Evolutionary conservation across 2,888 invertebrate genomes (phyloP).

Genomic region (Danaus chrysippus): DNA sequence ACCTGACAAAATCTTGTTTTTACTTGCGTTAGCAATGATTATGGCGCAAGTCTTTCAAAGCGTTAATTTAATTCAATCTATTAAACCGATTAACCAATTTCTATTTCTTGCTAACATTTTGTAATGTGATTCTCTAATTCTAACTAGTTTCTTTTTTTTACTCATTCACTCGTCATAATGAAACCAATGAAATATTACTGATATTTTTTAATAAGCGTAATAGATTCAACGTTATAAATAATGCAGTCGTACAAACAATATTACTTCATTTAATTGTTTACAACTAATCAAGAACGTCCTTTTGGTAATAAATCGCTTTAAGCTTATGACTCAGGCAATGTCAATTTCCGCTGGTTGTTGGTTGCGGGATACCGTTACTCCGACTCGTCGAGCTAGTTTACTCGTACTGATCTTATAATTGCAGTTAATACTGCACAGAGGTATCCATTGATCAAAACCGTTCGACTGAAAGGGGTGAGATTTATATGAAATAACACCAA

Average conservation of each 20-base stretch:
- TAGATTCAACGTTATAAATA: neutral
- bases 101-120: neutral
- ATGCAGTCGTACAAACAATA: conserved; percentile 1
- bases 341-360: conserved; percentile 56
- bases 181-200: too few species aligned
- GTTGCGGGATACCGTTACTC: conserved; percentile 60
- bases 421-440: conserved; percentile 62
- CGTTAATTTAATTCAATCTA: neutral
- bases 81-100: neutral
- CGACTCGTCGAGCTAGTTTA: conserved; percentile 51
- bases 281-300: too few species aligned
- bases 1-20: conserved; percentile 68
- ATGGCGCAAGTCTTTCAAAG: conserved; percentile 35
- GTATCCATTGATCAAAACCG: conserved; percentile 41
- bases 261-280: neutral
- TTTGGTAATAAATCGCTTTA: neutral
- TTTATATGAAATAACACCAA: neutral
- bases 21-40: conserved; percentile 37
- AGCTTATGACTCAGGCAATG: conserved; percentile 41
- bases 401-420: conserved; percentile 72
- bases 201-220: too few species aligned
- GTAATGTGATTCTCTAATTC: conserved; percentile 1
- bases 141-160: neutral
- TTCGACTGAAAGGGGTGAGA: conserved; percentile 38
- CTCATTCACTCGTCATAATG: too few species aligned